phyloP scores from a whole-genome alignment of 37 sponge, comb jelly and placozoan species.

The Mnemiopsis leidyi region DNA sequence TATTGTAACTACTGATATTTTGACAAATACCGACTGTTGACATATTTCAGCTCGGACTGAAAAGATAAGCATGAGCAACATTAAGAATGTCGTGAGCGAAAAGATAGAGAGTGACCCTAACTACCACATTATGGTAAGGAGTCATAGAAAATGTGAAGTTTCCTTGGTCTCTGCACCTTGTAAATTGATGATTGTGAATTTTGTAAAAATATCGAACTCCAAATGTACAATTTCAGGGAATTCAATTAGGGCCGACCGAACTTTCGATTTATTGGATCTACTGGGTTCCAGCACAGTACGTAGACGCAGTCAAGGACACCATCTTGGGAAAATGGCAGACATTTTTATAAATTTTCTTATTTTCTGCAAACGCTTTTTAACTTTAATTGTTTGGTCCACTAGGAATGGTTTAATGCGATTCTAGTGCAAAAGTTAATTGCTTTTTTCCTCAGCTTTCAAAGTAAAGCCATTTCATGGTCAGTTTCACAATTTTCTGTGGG shows the following conservation, averaged over 20 bases:
- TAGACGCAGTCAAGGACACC: slow-evolving; percentile 84
- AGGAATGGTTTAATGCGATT: neutral
- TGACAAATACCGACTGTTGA: neutral
- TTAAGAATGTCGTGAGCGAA: slow-evolving; percentile 78
- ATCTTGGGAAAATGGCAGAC: slow-evolving; percentile 85
- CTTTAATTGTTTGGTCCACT: neutral
- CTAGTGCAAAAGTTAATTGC: neutral
- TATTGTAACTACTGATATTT: too few species aligned
- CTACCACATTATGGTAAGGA: slow-evolving; percentile 90
- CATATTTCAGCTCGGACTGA: slow-evolving; percentile 81
- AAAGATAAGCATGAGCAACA: slow-evolving; percentile 75
- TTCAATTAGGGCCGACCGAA: slow-evolving; percentile 90
- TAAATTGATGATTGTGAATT: too few species aligned
- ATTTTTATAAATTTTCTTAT: slow-evolving; percentile 29
- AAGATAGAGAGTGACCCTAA: slow-evolving; percentile 82
- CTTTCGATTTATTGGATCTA: slow-evolving; percentile 88
- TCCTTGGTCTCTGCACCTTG: too few species aligned
- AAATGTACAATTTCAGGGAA: slow-evolving; percentile 68
- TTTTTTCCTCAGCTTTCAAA: neutral
- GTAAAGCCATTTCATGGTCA: neutral
- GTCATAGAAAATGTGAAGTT: too few species aligned
- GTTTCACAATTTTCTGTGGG: neutral
- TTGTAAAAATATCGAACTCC: too few species aligned
- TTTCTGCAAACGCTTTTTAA: neutral
- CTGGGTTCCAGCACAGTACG: slow-evolving; percentile 94